Conservation (phyloP, 2,113 vertebrate genomes). For the Podocnemis expansa region DNA sequence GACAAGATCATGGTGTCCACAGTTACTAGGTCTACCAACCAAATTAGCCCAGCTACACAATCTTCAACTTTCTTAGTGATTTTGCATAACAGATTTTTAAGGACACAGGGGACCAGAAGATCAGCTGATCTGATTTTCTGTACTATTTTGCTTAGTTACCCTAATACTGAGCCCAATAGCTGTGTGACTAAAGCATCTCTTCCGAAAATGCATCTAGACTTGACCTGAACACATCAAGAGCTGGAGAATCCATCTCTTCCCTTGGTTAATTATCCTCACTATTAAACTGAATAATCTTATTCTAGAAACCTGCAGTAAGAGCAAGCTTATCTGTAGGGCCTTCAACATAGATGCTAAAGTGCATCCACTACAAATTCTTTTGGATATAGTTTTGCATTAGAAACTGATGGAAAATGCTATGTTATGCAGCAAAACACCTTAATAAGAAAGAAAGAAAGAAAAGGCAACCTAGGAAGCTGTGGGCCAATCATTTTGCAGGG, state of each 20-base stretch:
- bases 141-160: background rate
- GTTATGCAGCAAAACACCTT: background rate
- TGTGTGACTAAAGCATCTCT: background rate
- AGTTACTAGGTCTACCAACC: background rate
- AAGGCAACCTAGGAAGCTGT: background rate
- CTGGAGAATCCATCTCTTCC: background rate
- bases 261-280: background rate
- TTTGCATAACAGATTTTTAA: background rate
- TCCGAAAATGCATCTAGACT: background rate
- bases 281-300: background rate
- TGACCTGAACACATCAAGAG: background rate
- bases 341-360: background rate
- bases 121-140: background rate
- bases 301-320: conserved; percentile 4
- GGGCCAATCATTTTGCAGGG: background rate
- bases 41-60: background rate
- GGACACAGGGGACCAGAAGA: background rate
- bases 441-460: background rate
- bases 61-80: background rate
- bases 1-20: background rate
- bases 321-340: background rate
- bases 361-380: background rate
- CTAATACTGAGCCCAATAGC: background rate
- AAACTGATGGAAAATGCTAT: no score
- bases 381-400: background rate